These are phyloP conservation scores for Zalophus californianus DNA, from an alignment of 2,797 vertebrate genomes.

Conservation along the genomic window DNA sequence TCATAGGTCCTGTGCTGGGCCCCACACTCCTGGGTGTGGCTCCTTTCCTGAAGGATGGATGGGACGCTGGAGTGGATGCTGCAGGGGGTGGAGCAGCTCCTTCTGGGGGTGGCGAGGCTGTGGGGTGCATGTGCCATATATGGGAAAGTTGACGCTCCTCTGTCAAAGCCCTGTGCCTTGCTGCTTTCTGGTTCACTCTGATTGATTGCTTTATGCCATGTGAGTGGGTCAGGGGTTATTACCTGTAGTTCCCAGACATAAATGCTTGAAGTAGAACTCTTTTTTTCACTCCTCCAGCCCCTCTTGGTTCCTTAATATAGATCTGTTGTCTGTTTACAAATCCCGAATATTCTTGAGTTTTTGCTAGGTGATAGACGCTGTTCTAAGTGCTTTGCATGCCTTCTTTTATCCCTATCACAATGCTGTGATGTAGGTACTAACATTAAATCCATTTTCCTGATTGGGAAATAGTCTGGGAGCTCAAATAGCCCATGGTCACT, in stretches of 20 bases:
- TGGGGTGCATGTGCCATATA: not conserved
- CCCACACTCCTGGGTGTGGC: not conserved
- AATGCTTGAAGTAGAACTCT: not conserved
- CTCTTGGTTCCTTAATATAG: not conserved
- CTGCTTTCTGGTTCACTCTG: not conserved
- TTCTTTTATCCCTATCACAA: not conserved
- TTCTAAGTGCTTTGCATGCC: not conserved
- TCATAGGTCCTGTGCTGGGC: not conserved
- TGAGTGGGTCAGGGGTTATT: not conserved
- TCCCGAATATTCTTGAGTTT: not conserved
- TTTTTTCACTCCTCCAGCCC: not conserved
- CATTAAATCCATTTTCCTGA: not conserved
- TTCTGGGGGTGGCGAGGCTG: not conserved
- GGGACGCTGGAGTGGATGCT: not conserved
- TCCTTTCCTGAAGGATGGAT: not conserved
- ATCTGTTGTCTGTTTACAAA: not conserved
- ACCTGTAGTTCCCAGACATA: not conserved
- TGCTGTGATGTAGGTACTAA: not conserved
- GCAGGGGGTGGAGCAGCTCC: not conserved
- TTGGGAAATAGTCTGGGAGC: not conserved
- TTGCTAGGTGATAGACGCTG: not conserved
- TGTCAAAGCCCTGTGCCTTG: not conserved
- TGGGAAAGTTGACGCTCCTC: rapidly evolving
- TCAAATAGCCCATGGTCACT: not conserved
- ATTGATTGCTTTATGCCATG: not conserved